Evolutionary conservation across 1,140 invertebrate species (phyloP).

Genomic region (Uloborus diversus): DNA sequence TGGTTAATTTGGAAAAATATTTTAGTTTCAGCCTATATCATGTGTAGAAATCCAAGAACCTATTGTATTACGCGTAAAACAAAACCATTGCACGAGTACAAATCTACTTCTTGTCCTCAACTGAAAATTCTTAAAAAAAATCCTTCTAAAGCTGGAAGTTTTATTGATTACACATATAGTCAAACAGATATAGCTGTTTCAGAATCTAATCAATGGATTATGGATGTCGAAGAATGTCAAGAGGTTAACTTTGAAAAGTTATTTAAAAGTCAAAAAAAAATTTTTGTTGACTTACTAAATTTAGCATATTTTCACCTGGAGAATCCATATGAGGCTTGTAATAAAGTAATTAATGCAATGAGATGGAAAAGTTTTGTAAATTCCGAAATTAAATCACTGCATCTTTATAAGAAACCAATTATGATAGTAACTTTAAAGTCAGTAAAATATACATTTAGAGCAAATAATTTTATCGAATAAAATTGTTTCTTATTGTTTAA

Average conservation of each 20-base stretch:
- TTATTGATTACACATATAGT: slow-evolving; percentile 20
- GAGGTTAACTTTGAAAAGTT: slow-evolving; percentile 16
- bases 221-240: not conserved
- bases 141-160: not conserved
- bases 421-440: not conserved
- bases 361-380: slow-evolving; percentile 13
- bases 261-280: slow-evolving; percentile 24
- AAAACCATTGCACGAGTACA: not conserved
- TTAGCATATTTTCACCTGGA: not conserved
- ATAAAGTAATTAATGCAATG: slow-evolving; percentile 13
- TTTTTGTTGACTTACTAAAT: not conserved
- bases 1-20: not conserved
- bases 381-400: slow-evolving; percentile 6
- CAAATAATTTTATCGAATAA: too few relatives aligned
- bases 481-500: too few relatives aligned
- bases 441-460: slow-evolving; percentile 4
- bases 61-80: slow-evolving; percentile 13
- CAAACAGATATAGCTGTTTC: not conserved
- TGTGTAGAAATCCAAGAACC: not conserved
- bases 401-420: not conserved
- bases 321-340: not conserved
- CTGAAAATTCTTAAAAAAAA: not conserved
- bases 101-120: slow-evolving; percentile 1
- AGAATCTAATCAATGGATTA: not conserved
- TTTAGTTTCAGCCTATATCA: slow-evolving; percentile 5